A percentile compares a stretch with the other conserved stretches of the same genome.
Evolutionary conservation across 1,140 invertebrate genomes (phyloP).

Genomic region (Chironomus striatipennis): DNA sequence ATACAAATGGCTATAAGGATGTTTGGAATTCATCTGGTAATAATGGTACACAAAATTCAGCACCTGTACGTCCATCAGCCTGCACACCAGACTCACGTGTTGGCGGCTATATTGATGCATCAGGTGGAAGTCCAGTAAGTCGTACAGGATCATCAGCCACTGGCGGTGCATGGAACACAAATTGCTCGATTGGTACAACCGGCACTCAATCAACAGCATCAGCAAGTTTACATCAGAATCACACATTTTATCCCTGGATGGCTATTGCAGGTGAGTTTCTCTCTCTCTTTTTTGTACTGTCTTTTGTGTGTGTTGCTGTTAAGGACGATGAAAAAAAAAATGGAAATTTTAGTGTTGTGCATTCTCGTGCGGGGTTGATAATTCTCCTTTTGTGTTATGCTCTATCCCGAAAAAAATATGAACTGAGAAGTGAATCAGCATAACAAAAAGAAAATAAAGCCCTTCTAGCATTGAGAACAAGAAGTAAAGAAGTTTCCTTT

Average conservation of each 20-base stretch:
- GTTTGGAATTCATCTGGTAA: conserved; percentile 53
- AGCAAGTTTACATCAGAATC: conserved; percentile 82
- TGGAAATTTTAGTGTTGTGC: neutral
- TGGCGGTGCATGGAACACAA: conserved; percentile 41
- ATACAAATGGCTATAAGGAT: conserved; percentile 45
- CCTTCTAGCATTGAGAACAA: too few relatives aligned
- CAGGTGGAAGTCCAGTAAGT: conserved; percentile 62
- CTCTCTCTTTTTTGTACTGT: too few relatives aligned
- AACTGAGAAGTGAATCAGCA: neutral
- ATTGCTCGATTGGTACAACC: conserved; percentile 45
- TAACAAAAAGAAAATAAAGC: neutral
- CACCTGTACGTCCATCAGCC: conserved; percentile 67
- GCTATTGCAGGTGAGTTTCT: conserved; percentile 88
- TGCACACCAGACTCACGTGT: conserved; percentile 76
- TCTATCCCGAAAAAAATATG: neutral
- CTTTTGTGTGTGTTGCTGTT: too few relatives aligned
- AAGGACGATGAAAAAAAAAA: neutral
- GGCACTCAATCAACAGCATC: conserved; percentile 67
- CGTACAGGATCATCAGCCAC: conserved; percentile 61
- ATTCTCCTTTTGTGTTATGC: neutral
- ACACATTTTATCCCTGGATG: conserved; percentile 97
- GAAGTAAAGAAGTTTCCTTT: too few relatives aligned
- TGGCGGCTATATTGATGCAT: conserved; percentile 52
- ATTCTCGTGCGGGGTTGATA: neutral
- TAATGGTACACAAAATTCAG: conserved; percentile 51